Conservation (phyloP, 2,113 vertebrate genomes). For the Sciurus niger region DNA sequence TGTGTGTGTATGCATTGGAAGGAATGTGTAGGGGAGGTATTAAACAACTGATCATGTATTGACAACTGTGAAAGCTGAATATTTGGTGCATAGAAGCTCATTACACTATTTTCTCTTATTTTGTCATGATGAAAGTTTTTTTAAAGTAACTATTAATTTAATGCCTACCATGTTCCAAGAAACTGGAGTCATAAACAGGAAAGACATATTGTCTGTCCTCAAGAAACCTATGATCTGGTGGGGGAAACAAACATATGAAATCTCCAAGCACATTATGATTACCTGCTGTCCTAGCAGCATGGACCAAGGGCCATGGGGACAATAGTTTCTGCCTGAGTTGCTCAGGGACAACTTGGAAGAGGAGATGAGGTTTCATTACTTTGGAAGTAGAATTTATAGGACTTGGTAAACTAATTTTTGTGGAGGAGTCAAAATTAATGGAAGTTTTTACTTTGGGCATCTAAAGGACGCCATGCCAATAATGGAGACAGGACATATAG, state of each 20-base stretch:
- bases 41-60: conserved; percentile 18
- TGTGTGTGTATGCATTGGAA: not conserved
- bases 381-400: conserved; percentile 15
- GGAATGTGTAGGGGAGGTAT: not conserved
- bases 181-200: conserved; percentile 38
- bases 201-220: not conserved
- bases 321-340: not conserved
- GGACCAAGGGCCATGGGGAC: not conserved
- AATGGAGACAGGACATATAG: not conserved
- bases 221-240: not conserved
- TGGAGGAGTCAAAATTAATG: conserved; percentile 1
- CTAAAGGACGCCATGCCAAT: not conserved
- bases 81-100: not conserved
- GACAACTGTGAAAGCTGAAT: not conserved
- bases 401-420: not conserved
- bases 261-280: not conserved
- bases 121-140: conserved; percentile 17
- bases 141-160: conserved; percentile 32
- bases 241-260: not conserved
- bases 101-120: conserved; percentile 33
- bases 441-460: conserved; percentile 27
- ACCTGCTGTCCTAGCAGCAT: not conserved
- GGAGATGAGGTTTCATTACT: not conserved
- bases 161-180: not conserved
- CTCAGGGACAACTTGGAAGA: not conserved